Evolutionary conservation across 2,797 vertebrate species (phyloP), one percentile per base, ranked within the genome.

Genomic region (Triplophysa bombifrons): DNA sequence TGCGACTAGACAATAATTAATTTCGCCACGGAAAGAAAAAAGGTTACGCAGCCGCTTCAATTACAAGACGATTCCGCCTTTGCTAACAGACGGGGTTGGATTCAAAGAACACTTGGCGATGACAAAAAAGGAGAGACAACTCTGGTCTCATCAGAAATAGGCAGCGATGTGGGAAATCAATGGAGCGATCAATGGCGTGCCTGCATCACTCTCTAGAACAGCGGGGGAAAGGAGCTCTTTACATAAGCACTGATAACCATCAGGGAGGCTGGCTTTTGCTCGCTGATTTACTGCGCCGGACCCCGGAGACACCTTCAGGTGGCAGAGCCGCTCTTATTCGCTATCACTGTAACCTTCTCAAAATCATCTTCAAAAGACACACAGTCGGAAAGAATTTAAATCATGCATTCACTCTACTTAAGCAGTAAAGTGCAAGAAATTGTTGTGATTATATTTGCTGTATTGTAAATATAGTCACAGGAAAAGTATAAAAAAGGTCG

Each of bases 111-210:
- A 86, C 88, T 88, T 86, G 50, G 88, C 85, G 87, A 88, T 88
- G 89, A 91, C 87, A 90, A 88, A 91, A 91, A 92, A 85, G 84
- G 82, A 86, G 84, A 91, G 90, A 89, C 88, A 87, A 91, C 87
- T 92, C 87, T 85, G 89, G 88, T 86, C 88, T 90, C 90, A 88
- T 89, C 87, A 88, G 86, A 86, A 91, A 92, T 85, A 85, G 86
- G 88, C 71, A 78, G 83, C 83, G 82, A 92, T 93, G 90, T 89
- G 87, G 89, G 85, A 91, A 93, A 92, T 92, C 91, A 91, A 91
- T 92, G 88, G 80, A 56, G 72, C 89, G 88, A 93, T 93, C 91
- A 92, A 93, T 90, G 83, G 80, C 0, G 41, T 67, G 81, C 85
- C 84, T 72, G 64, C 80, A 67, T 83, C 72, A 38, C 80, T 85